Evolutionary conservation across 1,140 invertebrate species (phyloP), one percentile per base, ranked within the genome.

Genomic region (Neodiprion lecontei): DNA sequence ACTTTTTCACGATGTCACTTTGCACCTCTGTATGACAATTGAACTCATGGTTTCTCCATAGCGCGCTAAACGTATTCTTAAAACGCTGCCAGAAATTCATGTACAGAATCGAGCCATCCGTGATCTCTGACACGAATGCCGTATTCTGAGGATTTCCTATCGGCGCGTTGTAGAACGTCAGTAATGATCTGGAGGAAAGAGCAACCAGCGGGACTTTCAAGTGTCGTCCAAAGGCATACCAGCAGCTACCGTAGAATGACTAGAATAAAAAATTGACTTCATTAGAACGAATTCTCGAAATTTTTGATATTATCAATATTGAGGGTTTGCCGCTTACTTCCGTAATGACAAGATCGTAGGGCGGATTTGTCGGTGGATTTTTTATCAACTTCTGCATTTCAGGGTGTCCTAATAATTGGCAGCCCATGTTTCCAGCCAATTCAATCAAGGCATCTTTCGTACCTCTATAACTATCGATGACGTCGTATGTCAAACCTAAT

Each of bases 71-170:
- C 0, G 79, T 77, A 76, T 94, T 94, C 0, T 86, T 79, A 12
- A 91, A 80, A 72, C 93, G 84, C 76, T 93, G 86, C 81, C 87
- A 90, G 65, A 93, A 90, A 23, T 80, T 89, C 91, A 93, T 91
- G 7, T 84, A 78, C 70, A 83, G 79, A 10, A 77, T 70, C 70
- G 76, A 80, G 9, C 74, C 75, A 70, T 91, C 86, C 0, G 88
- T 83, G 53, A 88, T 90, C 0, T 86, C 80, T 10, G 93, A 91
- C 40, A 92, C 88, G 75, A 91, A 90, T 0, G 92, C 89, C 0
- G 91, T 85, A 40, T 90, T 91, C 40, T 92, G 90, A 0, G 92
- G 91, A 81, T 92, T 93, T 0, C 88, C 92, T 40, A 93, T 85
- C 74, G 91, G 88, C 7, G 90, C 90, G 71, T 92, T 90, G 2